Percentiles rank a stretch among this genome's conserved stretches.
Conservation (phyloP, 1,140 invertebrate genomes). For the Drosophila neocordata region DNA sequence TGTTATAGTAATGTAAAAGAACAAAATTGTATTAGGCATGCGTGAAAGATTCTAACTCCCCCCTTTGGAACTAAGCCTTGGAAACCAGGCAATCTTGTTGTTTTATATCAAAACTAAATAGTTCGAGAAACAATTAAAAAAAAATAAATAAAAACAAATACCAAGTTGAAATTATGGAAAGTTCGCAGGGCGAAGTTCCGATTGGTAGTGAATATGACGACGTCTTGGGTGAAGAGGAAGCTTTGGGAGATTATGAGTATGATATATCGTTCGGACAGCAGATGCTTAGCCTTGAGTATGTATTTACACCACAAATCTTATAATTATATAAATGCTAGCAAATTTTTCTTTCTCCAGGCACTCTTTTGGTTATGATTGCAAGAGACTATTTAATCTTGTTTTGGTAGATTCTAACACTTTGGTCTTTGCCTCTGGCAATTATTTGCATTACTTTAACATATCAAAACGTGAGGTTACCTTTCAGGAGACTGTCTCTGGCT, state of each 20-base stretch:
- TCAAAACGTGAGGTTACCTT: slow-evolving; percentile 87
- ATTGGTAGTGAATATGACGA: not conserved
- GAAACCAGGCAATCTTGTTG: slow-evolving; percentile 58
- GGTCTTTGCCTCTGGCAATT: slow-evolving; percentile 91
- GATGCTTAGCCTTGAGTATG: slow-evolving; percentile 62
- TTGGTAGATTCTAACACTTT: slow-evolving; percentile 88
- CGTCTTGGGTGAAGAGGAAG: slow-evolving; percentile 56
- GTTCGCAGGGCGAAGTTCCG: slow-evolving; percentile 23
- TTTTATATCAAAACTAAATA: slow-evolving; percentile 52
- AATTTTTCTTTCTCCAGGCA: slow-evolving; percentile 83
- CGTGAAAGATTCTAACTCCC: slow-evolving; percentile 41
- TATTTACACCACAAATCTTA: not conserved
- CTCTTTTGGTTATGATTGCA: slow-evolving; percentile 94
- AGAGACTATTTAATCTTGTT: slow-evolving; percentile 90
- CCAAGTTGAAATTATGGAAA: slow-evolving; percentile 37
- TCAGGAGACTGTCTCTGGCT: slow-evolving; percentile 88
- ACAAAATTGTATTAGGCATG: slow-evolving; percentile 7
- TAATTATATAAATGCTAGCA: not conserved
- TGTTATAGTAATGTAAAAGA: not conserved
- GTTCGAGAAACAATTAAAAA: slow-evolving; percentile 21
- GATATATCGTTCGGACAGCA: slow-evolving; percentile 50
- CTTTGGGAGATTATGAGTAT: slow-evolving; percentile 10
- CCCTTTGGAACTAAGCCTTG: slow-evolving; percentile 10
- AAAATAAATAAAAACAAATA: not conserved
- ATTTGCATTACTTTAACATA: slow-evolving; percentile 90